These are phyloP conservation scores for Biston betularia DNA, from an alignment of 2,888 invertebrate species.

Conservation along the genomic window DNA sequence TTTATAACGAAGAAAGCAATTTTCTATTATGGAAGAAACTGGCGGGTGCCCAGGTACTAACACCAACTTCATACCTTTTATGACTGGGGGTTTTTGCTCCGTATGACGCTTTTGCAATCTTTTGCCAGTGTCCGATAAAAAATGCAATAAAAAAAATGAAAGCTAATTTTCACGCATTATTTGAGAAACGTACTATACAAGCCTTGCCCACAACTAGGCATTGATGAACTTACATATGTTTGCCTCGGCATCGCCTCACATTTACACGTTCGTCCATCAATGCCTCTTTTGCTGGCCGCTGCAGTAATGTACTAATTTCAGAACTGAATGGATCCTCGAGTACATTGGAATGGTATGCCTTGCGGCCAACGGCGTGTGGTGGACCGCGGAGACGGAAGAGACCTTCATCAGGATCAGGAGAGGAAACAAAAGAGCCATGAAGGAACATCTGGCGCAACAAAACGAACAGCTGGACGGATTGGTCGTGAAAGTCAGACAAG, in stretches of 20 bases:
- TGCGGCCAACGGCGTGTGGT: constrained; percentile 96
- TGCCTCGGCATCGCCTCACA: too few relatives aligned
- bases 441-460: constrained; percentile 92
- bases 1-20: constrained; percentile 95
- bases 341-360: constrained; percentile 95
- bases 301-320: constrained; percentile 55
- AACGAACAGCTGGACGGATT: constrained; percentile 94
- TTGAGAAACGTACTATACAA: too few relatives aligned
- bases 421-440: constrained; percentile 95
- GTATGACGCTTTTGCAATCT: too few relatives aligned
- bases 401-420: constrained; percentile 89
- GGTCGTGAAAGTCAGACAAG: constrained; percentile 89
- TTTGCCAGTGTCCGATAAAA: too few relatives aligned
- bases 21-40: constrained; percentile 93
- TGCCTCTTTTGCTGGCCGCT: too few relatives aligned
- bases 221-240: too few relatives aligned
- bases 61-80: too few relatives aligned
- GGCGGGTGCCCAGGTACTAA: constrained; percentile 85
- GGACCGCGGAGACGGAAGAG: constrained; percentile 98
- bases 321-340: constrained; percentile 95
- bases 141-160: too few relatives aligned
- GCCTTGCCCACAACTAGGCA: too few relatives aligned
- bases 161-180: too few relatives aligned
- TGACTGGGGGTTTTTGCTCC: too few relatives aligned
- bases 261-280: too few relatives aligned